Base-by-base conservation (phyloP, 2,113 vertebrate genomes). In the Mohoua ochrocephala region DNA sequence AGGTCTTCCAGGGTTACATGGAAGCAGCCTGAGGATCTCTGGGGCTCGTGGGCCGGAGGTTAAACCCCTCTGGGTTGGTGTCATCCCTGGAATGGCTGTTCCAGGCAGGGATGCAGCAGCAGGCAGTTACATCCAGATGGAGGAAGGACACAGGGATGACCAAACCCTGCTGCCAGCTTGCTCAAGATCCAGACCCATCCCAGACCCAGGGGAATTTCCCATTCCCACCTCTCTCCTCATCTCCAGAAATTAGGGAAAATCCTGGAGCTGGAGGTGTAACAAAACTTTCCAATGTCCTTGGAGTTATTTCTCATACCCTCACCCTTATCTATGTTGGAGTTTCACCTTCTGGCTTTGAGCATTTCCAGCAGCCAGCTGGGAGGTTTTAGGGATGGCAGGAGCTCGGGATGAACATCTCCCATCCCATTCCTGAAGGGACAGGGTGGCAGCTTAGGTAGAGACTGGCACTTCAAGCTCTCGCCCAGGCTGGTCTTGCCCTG, bases 261-360 rank as follows among this genome's bases (percentile, higher is more conserved):
- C 3, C 23, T 13, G 14, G 16, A 94, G 26, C 7, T 42, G 26
- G 7, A 23, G 0, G 3, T 47, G 80, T 20, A n/a, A 37, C 4
- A 15, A 59, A 37, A 9, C 3, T 57, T 82, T 31, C 44, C 15
- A 64, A 41, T 37, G 2, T 35, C 26, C n/a, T 67, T 35, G 15
- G 30, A 59, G 10, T 63, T 61, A 22, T 57, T 91, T 65, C 23
- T 86, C 45, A 31, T 7, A 5, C 3, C 7, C 9, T 42, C 3
- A 6, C 7, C 22, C 1, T 3, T 15, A 22, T 16, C n/a, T 41
- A 0, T 6, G 23, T 2, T 13, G 24, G 67, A 84, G 28, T 10
- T 28, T 56, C 28, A 8, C 5, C 15, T 49, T 52, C 28, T 53
- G 27, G 2, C 68, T 95, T 84, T 30, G 52, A 59, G 74, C 4